Percentiles rank a stretch among this genome's conserved stretches.
Conservation (phyloP, 1,140 invertebrate species). For the Drosophila ohnishii region DNA sequence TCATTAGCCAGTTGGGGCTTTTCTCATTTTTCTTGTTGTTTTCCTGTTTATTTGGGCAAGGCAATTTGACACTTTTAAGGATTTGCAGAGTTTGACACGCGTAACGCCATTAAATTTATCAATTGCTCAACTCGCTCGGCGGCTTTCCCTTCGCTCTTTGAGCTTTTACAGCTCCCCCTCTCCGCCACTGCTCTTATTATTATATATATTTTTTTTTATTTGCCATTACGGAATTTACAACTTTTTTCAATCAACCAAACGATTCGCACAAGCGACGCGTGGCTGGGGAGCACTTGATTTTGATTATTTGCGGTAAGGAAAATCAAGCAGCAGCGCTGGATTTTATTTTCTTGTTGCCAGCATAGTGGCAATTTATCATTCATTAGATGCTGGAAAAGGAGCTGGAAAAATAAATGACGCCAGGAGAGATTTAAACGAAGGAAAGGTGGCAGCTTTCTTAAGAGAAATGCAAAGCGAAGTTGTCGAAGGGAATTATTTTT, state of each 20-base stretch:
- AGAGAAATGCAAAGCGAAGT: neutral
- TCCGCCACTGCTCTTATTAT: constrained; percentile 45
- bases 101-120: constrained; percentile 82
- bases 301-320: constrained; percentile 59
- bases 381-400: constrained; percentile 50
- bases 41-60: constrained; percentile 46
- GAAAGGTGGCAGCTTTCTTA: neutral
- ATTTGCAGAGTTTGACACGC: constrained; percentile 73
- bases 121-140: constrained; percentile 68
- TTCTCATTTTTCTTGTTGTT: constrained; percentile 48
- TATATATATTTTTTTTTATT: constrained; percentile 58
- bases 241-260: constrained; percentile 78
- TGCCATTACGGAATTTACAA: constrained; percentile 71
- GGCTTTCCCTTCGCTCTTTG: neutral
- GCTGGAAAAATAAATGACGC: constrained; percentile 5
- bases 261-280: constrained; percentile 57
- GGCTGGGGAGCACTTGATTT: constrained; percentile 69
- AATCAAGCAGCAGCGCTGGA: constrained; percentile 23
- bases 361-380: constrained; percentile 74
- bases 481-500: neutral
- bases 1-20: constrained; percentile 62
- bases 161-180: constrained; percentile 3
- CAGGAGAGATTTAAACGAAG: neutral
- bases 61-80: constrained; percentile 76
- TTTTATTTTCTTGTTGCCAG: constrained; percentile 41